Conservation (phyloP, 2,888 invertebrate species). For the Caradrina clavipalpis region DNA sequence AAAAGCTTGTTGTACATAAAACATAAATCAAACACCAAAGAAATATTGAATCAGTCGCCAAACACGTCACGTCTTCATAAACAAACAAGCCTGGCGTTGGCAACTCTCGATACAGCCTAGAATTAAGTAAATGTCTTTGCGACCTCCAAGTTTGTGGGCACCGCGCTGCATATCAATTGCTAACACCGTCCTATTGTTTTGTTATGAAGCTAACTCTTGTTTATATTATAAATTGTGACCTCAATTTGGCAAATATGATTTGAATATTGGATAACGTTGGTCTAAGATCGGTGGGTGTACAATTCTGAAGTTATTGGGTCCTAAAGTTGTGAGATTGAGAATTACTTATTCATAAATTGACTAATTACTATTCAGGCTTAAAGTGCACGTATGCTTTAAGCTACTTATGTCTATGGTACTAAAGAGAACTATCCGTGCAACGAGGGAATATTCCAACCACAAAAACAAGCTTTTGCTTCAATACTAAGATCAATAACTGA, state of each 20-base stretch:
- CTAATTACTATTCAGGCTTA: too few relatives aligned
- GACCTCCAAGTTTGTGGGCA: slow-evolving; percentile 69
- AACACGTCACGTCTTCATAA: slow-evolving; percentile 73
- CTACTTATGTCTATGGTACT: too few relatives aligned
- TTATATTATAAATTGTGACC: slow-evolving; percentile 60
- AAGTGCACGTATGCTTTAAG: too few relatives aligned
- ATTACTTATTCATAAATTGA: too few relatives aligned
- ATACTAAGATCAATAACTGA: too few relatives aligned
- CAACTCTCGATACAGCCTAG: slow-evolving; percentile 64
- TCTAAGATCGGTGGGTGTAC: neutral
- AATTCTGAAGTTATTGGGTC: neutral
- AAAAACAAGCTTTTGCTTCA: too few relatives aligned
- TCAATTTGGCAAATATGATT: slow-evolving; percentile 48
- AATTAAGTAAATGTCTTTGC: slow-evolving; percentile 68
- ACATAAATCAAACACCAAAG: slow-evolving; percentile 9
- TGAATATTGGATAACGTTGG: slow-evolving; percentile 13
- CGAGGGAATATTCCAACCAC: too few relatives aligned
- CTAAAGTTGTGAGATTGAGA: neutral
- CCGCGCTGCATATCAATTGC: slow-evolving; percentile 76
- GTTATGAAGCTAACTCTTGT: slow-evolving; percentile 57
- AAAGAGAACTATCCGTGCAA: too few relatives aligned
- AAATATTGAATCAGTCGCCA: slow-evolving; percentile 58
- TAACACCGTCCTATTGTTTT: slow-evolving; percentile 63
- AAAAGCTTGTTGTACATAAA: neutral
- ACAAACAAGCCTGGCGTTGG: slow-evolving; percentile 71